phyloP scores from a whole-genome alignment of 2,888 invertebrate species.

The Argyresthia albistria region DNA sequence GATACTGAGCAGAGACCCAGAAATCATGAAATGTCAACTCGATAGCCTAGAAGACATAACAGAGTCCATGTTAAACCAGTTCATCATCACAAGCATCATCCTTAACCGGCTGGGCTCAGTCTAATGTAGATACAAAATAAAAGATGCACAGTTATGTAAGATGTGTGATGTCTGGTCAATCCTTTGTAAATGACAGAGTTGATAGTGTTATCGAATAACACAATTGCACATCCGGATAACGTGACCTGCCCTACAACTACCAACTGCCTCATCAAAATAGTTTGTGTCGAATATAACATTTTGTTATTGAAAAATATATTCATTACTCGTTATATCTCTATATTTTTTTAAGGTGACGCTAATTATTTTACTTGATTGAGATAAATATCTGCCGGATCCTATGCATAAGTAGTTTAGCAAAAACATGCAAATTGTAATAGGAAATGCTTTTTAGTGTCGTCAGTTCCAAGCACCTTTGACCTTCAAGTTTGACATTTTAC shows the following conservation, averaged over 20 bases:
- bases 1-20: constrained; percentile 39
- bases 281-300: too few species aligned
- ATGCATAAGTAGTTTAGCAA: too few species aligned
- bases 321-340: too few species aligned
- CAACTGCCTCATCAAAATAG: background rate
- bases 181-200: constrained; percentile 8
- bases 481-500: constrained; percentile 40
- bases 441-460: constrained; percentile 29
- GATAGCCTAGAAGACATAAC: background rate
- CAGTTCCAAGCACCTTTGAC: constrained; percentile 39
- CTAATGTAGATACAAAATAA: background rate
- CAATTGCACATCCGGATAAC: constrained; percentile 55
- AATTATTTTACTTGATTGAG: too few species aligned
- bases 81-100: too few species aligned
- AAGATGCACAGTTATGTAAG: background rate
- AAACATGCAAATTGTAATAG: background rate
- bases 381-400: too few species aligned
- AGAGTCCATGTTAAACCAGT: background rate
- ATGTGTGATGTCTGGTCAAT: too few species aligned
- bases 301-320: too few species aligned
- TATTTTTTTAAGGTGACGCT: too few species aligned
- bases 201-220: constrained; percentile 46
- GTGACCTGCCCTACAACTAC: constrained; percentile 63
- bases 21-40: constrained; percentile 18
- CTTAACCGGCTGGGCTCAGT: too few species aligned